Evolutionary conservation across 2,113 vertebrate species (phyloP).

Genomic region (Ursus arctos): DNA sequence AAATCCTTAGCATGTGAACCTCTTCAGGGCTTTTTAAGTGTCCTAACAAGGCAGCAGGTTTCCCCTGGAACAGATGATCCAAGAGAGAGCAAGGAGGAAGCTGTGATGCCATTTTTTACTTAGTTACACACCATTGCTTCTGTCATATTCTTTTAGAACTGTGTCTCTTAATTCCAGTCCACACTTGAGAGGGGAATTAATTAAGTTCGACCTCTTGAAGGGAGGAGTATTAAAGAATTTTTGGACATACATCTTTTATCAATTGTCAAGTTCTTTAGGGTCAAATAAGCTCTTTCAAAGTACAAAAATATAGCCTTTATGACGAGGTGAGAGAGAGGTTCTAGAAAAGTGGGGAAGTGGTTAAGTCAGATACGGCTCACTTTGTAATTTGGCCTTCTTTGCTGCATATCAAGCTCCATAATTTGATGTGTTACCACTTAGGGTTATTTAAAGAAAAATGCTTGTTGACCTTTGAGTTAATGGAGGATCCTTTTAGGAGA

Average conservation of each 20-base stretch:
- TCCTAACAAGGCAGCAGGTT: not conserved
- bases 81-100: not conserved
- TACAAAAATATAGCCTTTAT: not conserved
- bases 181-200: not conserved
- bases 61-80: not conserved
- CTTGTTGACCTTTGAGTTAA: conserved; percentile 29
- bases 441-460: not conserved
- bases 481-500: not conserved
- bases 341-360: not conserved
- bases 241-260: not conserved
- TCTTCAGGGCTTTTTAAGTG: not conserved
- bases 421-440: not conserved
- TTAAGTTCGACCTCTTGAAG: not conserved
- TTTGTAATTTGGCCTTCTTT: not conserved
- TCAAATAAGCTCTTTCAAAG: not conserved
- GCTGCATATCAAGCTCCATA: not conserved
- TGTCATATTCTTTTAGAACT: not conserved
- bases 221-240: not conserved
- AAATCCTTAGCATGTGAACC: not conserved
- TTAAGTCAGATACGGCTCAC: not conserved
- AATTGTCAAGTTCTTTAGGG: not conserved
- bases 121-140: not conserved
- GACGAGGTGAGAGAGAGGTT: not conserved
- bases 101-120: not conserved
- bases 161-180: not conserved